phyloP scores from a whole-genome alignment of 2,888 invertebrate genomes.

The Leptinotarsa juncta region DNA sequence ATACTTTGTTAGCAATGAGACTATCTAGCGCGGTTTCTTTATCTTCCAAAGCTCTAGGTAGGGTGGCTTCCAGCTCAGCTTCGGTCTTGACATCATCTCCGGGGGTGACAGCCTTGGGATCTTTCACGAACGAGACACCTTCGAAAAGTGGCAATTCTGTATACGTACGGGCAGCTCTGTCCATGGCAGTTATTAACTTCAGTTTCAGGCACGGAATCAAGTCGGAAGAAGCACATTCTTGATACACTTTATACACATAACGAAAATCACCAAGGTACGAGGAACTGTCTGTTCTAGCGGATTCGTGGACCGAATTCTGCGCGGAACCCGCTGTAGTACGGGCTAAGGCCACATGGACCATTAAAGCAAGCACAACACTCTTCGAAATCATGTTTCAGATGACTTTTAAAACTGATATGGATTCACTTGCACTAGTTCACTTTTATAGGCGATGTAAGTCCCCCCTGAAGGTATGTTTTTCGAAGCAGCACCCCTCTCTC shows the following conservation, averaged over 20 bases:
- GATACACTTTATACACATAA: slow-evolving; percentile 82
- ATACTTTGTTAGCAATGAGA: slow-evolving; percentile 80
- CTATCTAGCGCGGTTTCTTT: slow-evolving; percentile 78
- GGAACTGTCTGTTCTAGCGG: slow-evolving; percentile 58
- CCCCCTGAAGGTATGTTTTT: slow-evolving; percentile 33
- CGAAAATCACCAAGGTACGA: slow-evolving; percentile 75
- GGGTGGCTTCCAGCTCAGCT: slow-evolving; percentile 75
- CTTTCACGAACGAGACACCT: slow-evolving; percentile 81
- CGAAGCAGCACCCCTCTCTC: slow-evolving; percentile 29
- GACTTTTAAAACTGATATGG: slow-evolving; percentile 61
- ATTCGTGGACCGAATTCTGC: slow-evolving; percentile 64
- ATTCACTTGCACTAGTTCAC: slow-evolving; percentile 63
- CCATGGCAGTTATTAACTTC: slow-evolving; percentile 82
- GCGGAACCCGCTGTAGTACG: slow-evolving; percentile 66
- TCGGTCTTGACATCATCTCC: slow-evolving; percentile 68
- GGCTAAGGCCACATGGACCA: slow-evolving; percentile 68
- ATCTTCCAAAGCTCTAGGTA: slow-evolving; percentile 81
- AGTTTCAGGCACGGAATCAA: slow-evolving; percentile 81
- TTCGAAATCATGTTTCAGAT: slow-evolving; percentile 68
- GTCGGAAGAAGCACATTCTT: slow-evolving; percentile 80
- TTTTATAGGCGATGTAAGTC: slow-evolving; percentile 56
- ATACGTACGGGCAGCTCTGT: slow-evolving; percentile 74
- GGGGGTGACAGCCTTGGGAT: slow-evolving; percentile 66
- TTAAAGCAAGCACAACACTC: slow-evolving; percentile 71
- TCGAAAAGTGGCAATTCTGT: slow-evolving; percentile 76